Evolutionary conservation across 2,797 vertebrate species (phyloP).

Genomic region (Pseudotriccus pelzelni): DNA sequence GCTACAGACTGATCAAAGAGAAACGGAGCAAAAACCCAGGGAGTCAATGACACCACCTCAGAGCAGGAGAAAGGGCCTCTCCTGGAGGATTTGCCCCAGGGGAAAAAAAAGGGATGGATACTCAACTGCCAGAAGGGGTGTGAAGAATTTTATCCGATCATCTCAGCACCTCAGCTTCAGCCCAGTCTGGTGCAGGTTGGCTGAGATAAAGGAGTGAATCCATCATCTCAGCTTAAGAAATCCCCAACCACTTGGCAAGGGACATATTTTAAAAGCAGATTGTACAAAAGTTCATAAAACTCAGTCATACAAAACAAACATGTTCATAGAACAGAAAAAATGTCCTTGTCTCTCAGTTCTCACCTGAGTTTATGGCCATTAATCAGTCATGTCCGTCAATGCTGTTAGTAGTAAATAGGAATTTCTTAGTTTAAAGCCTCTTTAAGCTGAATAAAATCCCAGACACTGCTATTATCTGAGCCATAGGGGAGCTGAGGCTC

Average conservation of each 20-base stretch:
- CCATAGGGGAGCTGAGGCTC: background rate
- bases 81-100: background rate
- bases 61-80: background rate
- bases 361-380: constrained; percentile 19
- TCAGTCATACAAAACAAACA: background rate
- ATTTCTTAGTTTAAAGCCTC: constrained; percentile 23
- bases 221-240: constrained; percentile 34
- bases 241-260: background rate
- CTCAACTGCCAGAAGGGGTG: background rate
- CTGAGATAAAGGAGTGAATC: background rate
- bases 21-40: background rate
- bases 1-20: background rate
- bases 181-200: background rate
- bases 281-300: background rate
- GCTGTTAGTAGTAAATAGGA: background rate
- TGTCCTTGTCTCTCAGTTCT: background rate
- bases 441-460: background rate
- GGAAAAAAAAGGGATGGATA: background rate
- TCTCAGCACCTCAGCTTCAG: constrained; percentile 1
- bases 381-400: background rate
- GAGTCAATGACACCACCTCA: background rate
- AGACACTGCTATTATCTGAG: background rate
- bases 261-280: background rate
- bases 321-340: background rate
- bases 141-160: constrained; percentile 53